These are phyloP conservation scores for Hyperoodon ampullatus DNA, from an alignment of 2,113 vertebrate genomes.

Conservation along the genomic window DNA sequence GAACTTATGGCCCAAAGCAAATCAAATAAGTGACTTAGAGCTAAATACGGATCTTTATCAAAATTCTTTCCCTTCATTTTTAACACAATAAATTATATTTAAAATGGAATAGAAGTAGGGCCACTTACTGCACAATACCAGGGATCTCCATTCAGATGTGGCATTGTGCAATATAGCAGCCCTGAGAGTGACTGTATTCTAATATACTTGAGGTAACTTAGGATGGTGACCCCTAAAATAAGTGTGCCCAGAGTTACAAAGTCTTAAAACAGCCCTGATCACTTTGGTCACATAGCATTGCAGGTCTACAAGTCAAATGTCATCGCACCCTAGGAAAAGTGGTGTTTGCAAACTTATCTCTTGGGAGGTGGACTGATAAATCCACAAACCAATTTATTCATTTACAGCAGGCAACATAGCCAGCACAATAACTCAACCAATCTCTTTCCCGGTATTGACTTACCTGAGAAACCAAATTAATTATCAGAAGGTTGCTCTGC, in stretches of 20 bases:
- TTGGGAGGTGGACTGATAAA: slow-evolving; percentile 65
- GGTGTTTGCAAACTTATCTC: slow-evolving; percentile 46
- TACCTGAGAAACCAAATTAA: slow-evolving; percentile 81
- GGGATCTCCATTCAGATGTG: not conserved
- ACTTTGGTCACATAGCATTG: not conserved
- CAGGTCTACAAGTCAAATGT: slow-evolving; percentile 1
- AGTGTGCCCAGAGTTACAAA: not conserved
- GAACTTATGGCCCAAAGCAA: not conserved
- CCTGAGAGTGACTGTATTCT: not conserved
- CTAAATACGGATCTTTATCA: not conserved
- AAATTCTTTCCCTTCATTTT: not conserved
- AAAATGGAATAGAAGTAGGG: not conserved
- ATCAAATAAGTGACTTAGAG: not conserved
- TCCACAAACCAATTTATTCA: slow-evolving; percentile 62
- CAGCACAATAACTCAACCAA: slow-evolving; percentile 56
- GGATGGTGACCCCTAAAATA: not conserved
- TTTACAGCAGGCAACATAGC: slow-evolving; percentile 38
- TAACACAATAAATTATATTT: not conserved
- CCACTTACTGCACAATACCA: not conserved
- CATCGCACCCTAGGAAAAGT: slow-evolving; percentile 32
- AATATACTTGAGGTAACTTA: accelerated
- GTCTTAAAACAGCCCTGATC: not conserved
- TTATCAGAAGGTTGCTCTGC: slow-evolving; percentile 78
- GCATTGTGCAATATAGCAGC: not conserved
- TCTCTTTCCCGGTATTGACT: slow-evolving; percentile 73